Evolutionary conservation across 2,888 invertebrate species (phyloP), one percentile per base, ranked within the genome.

Genomic region (Spilosoma lubricipeda): DNA sequence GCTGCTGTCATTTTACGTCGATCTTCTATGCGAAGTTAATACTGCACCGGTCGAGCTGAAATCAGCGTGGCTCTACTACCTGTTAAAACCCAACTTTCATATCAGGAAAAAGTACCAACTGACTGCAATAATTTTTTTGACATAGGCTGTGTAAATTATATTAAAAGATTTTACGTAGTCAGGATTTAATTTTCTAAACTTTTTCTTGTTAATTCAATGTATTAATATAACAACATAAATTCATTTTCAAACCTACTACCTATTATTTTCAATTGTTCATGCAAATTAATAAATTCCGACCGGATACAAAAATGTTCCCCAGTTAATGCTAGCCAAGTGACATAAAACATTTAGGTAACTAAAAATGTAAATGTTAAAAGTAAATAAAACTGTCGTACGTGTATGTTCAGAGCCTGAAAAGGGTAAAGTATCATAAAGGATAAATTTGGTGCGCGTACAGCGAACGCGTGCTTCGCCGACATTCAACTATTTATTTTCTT

Each of bases 401-500:
- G 63, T 18, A 66, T 52, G 45, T 68, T 20, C 42, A 45, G 73
- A n/a, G 42, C 36, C 69, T 36, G 59, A 69, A 69, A 69, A 71
- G 67, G 74, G 67, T 63, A 42, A 59, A 69, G 70, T 74, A 74
- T 72, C 73, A 69, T 69, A 66, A 76, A 74, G 69, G 67, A 59
- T 23, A 59, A 45, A 33, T 73, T 72, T 59, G 59, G 72, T 52
- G 27, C 30, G 45, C 65, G 48, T 33, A 69, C 65, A 30, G 71
- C 45, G 33, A 20, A 63, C 56, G 74, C 74, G 76, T 77, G 66
- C 63, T 69, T 52, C 39, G 52, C n/a, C 30, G 15, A 45, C 72
- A 56, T 75, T 75, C 56, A 30, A 52, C 66, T 72, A 69, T 72
- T n/a, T 69, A 66, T 74, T 72, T 74, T 72, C 73, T 73, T 71